phyloP scores from a whole-genome alignment of 2,113 vertebrate species.

The Pomatostomus ruficeps region DNA sequence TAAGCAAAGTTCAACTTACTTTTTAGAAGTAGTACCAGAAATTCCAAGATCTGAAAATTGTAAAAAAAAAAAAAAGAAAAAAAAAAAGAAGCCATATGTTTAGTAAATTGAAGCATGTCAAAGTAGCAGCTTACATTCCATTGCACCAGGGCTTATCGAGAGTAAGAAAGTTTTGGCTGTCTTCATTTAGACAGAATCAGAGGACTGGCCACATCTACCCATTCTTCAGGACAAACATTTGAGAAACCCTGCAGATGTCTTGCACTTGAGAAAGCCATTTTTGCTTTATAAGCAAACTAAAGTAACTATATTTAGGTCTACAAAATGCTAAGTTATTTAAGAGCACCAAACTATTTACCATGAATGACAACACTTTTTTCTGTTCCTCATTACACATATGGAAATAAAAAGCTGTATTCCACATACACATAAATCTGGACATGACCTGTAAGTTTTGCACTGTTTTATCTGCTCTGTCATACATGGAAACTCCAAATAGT shows the following conservation, averaged over 20 bases:
- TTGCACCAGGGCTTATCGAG: not conserved
- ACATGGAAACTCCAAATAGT: not conserved
- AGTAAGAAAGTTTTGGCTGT: not conserved
- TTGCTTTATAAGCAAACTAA: not conserved
- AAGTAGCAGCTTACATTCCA: not conserved
- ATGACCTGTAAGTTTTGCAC: not conserved
- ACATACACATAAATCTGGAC: not conserved
- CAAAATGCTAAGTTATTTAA: not conserved
- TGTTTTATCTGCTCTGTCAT: not conserved
- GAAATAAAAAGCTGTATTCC: not conserved
- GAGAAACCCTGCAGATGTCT: not conserved
- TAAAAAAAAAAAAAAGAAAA: not conserved
- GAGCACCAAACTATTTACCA: not conserved
- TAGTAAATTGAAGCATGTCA: not conserved
- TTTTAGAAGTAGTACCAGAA: conserved; percentile 86
- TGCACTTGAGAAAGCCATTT: not conserved
- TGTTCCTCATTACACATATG: not conserved
- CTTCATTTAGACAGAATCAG: not conserved
- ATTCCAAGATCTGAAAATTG: conserved; percentile 88
- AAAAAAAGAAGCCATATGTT: not conserved
- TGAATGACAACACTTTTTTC: not conserved
- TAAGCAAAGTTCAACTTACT: conserved; percentile 78
- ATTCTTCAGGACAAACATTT: not conserved
- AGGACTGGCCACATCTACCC: not conserved
- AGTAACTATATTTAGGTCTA: not conserved